Percentiles rank a stretch among this genome's conserved stretches.
phyloP scores from a whole-genome alignment of 2,113 vertebrate genomes.

The Nyctibius bracteatus region DNA sequence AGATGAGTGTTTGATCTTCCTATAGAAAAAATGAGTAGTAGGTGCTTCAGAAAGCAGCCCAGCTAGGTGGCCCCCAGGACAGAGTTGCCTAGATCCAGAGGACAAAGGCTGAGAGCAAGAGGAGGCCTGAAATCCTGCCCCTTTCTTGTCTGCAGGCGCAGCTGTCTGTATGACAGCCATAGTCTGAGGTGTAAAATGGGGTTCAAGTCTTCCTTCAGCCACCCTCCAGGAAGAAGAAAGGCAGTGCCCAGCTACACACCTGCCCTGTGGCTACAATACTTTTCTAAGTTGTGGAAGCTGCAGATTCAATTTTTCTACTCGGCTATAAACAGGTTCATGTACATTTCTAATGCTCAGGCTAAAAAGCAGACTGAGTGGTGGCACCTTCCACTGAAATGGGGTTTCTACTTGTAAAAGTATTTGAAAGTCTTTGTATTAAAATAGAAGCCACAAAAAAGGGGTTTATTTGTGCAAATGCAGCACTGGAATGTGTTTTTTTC shows the following conservation, averaged over 20 bases:
- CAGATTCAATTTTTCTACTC: neutral
- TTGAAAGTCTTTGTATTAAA: neutral
- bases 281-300: neutral
- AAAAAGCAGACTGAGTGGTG: neutral
- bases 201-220: neutral
- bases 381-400: neutral
- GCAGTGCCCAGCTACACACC: too few relatives aligned
- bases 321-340: neutral
- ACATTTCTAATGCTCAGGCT: neutral
- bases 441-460: neutral
- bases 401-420: neutral
- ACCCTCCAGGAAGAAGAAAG: neutral
- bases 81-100: neutral
- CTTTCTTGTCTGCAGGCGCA: neutral
- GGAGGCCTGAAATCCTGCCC: neutral
- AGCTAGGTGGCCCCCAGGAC: too few relatives aligned
- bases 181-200: neutral
- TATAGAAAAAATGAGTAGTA: neutral
- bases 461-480: neutral
- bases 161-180: too few relatives aligned
- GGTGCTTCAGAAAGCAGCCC: neutral
- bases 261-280: neutral
- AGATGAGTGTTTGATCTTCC: neutral
- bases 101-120: neutral
- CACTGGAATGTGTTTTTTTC: neutral